Percentiles rank a stretch among this genome's conserved stretches.
Conservation (phyloP, 2,113 vertebrate genomes). For the Potamarius usumacintae region DNA sequence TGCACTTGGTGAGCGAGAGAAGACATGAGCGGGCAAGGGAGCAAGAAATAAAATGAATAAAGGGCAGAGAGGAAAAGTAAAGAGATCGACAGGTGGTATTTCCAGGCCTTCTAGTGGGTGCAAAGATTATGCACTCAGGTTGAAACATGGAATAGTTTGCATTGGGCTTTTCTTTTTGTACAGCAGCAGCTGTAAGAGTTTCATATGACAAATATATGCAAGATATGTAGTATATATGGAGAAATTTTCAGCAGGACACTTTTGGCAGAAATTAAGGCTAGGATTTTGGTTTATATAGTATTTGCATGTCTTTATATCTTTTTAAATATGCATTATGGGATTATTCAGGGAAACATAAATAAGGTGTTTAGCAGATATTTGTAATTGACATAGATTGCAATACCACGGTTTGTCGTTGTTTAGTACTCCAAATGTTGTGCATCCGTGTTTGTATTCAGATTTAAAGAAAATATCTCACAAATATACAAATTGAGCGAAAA, state of each 20-base stretch:
- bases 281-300: no score
- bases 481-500: no score
- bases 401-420: background rate
- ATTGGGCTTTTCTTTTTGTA: background rate
- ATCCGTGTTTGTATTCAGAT: background rate
- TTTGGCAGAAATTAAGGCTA: background rate
- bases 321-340: no score
- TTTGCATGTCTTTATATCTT: no score
- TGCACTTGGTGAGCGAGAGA: constrained; percentile 6
- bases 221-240: background rate
- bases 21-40: background rate
- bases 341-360: no score
- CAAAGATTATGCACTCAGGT: background rate
- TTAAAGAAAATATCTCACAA: no score
- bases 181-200: background rate
- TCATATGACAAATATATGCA: background rate
- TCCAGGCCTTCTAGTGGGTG: background rate
- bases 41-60: background rate
- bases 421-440: background rate
- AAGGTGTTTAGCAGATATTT: background rate
- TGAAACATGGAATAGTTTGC: background rate
- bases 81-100: background rate
- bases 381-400: background rate
- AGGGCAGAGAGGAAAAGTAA: background rate
- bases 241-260: background rate